Percentiles rank a stretch among this genome's conserved stretches.
Evolutionary conservation across 1,140 invertebrate genomes (phyloP).

Genomic region (Seison nebaliae): DNA sequence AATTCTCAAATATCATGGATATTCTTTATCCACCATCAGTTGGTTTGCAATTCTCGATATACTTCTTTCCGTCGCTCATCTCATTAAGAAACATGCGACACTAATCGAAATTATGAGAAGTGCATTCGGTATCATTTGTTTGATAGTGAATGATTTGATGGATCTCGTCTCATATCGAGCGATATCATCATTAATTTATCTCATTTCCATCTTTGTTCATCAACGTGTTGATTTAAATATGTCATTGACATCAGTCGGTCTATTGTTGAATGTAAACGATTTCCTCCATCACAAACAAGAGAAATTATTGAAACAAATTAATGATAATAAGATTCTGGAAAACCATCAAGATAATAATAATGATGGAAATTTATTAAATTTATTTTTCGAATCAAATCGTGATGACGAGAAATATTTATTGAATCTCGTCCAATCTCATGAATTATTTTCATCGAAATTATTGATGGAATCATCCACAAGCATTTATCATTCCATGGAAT

Average conservation of each 20-base stretch:
- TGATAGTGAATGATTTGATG: too few relatives aligned
- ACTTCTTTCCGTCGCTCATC: too few relatives aligned
- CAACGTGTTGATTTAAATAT: conserved; percentile 97
- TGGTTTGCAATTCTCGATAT: too few relatives aligned
- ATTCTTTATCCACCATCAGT: too few relatives aligned
- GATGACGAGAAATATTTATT: not conserved
- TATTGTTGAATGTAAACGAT: conserved; percentile 44
- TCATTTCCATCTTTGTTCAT: too few relatives aligned
- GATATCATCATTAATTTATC: too few relatives aligned
- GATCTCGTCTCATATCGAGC: too few relatives aligned
- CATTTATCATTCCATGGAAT: not conserved
- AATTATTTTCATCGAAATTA: not conserved
- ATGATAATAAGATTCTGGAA: conserved; percentile 6
- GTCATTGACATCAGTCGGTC: conserved; percentile 76
- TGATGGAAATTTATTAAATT: not conserved
- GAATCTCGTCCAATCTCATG: not conserved
- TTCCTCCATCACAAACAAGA: conserved; percentile 13
- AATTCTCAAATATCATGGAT: too few relatives aligned
- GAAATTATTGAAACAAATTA: not conserved
- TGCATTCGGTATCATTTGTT: too few relatives aligned
- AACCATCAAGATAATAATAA: not conserved
- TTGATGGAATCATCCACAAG: not conserved
- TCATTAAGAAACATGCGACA: too few relatives aligned
- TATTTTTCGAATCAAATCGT: not conserved
- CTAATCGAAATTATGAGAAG: too few relatives aligned